phyloP scores from a whole-genome alignment of 2,888 invertebrate species.

The Apoda limacodes region DNA sequence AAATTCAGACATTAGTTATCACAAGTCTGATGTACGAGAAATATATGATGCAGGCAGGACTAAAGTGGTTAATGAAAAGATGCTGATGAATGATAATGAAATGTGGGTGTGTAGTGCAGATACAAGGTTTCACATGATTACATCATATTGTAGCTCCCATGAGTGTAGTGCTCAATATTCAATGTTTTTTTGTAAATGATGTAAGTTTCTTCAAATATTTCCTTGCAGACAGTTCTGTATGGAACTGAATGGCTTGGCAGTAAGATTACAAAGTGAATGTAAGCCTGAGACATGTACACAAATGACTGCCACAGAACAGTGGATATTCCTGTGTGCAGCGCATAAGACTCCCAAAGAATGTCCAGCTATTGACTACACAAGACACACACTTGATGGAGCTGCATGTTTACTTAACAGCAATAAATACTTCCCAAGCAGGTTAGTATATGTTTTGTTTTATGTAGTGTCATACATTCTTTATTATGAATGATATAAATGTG shows the following conservation, averaged over 20 bases:
- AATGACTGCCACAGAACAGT: slow-evolving; percentile 99
- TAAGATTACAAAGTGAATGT: slow-evolving; percentile 95
- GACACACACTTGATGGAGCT: slow-evolving; percentile 98
- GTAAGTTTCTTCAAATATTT: slow-evolving; percentile 1
- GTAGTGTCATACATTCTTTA: too few species aligned
- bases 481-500: too few species aligned
- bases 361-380: slow-evolving; percentile 98
- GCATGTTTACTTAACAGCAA: slow-evolving; percentile 98
- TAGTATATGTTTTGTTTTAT: too few species aligned
- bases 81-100: too few species aligned
- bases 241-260: slow-evolving; percentile 99
- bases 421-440: slow-evolving; percentile 99
- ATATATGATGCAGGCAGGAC: too few species aligned
- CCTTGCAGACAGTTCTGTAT: slow-evolving; percentile 95
- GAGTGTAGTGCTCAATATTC: too few species aligned
- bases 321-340: slow-evolving; percentile 99
- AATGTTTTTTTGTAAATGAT: slow-evolving; percentile 1
- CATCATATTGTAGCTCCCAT: too few species aligned
- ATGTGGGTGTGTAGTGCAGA: too few species aligned
- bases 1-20: too few species aligned
- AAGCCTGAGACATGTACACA: slow-evolving; percentile 97
- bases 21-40: too few species aligned
- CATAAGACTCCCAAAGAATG: slow-evolving; percentile 99
- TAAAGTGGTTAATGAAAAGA: too few species aligned
- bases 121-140: too few species aligned